Evolutionary conservation across 2,113 vertebrate species (phyloP).

Genomic region (Spizaetus ornatus): DNA sequence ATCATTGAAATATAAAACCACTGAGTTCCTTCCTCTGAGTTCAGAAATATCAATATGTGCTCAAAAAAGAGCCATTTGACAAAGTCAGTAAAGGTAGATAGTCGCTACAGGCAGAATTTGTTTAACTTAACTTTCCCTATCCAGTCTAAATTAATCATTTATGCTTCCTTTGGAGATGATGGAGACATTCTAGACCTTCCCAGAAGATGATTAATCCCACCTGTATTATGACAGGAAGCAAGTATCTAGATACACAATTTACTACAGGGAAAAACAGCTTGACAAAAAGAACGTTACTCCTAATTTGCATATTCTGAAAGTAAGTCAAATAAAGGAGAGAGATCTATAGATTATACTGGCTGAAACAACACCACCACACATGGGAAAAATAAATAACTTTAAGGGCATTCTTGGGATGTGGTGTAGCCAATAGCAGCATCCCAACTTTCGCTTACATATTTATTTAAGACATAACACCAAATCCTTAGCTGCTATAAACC

Average conservation of each 20-base stretch:
- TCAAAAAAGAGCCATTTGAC: neutral
- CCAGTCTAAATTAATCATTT: neutral
- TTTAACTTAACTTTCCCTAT: neutral
- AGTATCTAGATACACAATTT: neutral
- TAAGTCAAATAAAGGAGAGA: neutral
- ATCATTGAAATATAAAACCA: neutral
- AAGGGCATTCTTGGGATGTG: neutral
- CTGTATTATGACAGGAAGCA: neutral
- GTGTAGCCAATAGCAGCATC: neutral
- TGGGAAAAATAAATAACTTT: neutral
- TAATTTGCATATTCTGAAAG: neutral
- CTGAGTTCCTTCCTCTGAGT: neutral
- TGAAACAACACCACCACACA: neutral
- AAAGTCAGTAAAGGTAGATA: neutral
- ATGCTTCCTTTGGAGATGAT: neutral
- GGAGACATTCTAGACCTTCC: neutral
- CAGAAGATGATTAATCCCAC: neutral
- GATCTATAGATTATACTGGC: neutral
- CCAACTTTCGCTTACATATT: neutral
- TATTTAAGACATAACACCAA: neutral
- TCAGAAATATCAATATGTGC: neutral
- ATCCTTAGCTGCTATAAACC: neutral
- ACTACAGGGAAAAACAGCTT: neutral
- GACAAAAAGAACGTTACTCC: neutral
- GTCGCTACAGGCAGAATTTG: neutral